phyloP scores from a whole-genome alignment of 2,888 invertebrate genomes.

The Nipponacmea schrenckii region DNA sequence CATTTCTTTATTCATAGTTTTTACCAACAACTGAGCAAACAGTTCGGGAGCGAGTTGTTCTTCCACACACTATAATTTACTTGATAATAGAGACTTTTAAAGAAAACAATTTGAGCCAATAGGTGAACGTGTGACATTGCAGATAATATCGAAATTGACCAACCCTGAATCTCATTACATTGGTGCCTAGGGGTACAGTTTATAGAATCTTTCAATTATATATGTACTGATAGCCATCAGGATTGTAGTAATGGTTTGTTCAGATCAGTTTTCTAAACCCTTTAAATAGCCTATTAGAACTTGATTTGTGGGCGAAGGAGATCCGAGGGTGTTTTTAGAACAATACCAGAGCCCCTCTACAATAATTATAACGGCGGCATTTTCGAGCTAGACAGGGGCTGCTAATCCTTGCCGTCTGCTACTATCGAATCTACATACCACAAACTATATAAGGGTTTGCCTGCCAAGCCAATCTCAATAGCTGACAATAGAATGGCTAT shows the following conservation, averaged over 20 bases:
- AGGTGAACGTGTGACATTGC: background rate
- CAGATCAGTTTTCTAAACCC: background rate
- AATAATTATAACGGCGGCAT: no score
- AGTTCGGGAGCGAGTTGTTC: conserved; percentile 1
- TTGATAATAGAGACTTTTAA: background rate
- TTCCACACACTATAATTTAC: background rate
- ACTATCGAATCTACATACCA: no score
- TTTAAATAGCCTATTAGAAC: background rate
- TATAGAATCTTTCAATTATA: conserved; percentile 4
- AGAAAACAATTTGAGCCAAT: background rate
- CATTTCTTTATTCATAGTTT: no score
- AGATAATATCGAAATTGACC: conserved; percentile 1
- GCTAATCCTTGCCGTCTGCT: no score
- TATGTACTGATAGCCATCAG: background rate
- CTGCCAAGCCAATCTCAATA: no score
- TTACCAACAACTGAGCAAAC: background rate
- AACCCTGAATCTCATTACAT: conserved; percentile 8
- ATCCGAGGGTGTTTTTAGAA: no score
- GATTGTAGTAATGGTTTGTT: background rate
- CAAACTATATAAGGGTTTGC: no score
- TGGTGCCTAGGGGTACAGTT: background rate
- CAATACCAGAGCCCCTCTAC: no score
- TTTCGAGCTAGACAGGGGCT: no score
- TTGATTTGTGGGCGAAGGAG: no score
- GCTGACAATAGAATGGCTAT: no score